Base-by-base conservation (phyloP, 2,113 vertebrate species). In the Osmerus mordax region DNA sequence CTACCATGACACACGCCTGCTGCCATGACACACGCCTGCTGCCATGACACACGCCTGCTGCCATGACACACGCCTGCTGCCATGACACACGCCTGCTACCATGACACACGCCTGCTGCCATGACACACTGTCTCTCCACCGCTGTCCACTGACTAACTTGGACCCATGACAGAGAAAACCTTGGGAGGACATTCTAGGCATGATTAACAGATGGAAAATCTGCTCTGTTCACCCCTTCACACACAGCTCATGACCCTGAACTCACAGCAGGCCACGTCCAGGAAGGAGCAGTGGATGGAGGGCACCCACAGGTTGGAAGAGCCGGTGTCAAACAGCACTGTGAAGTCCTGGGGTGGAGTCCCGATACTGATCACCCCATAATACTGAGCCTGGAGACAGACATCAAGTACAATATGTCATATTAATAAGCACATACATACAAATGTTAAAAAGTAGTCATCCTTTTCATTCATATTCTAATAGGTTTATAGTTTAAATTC, bases 231-330 rank as follows among this genome's bases (percentile, higher is more conserved):
- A 1, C 18, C 16, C 18, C 8, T 19, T 2, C 25, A 28, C 32
- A 36, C 32, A 60, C 19, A 60, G 21, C 8, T 59, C 19, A 53
- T 21, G 36, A 0, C 9, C 21, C 21, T 15, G 16, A 15, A 65
- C 95, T 94, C 84, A 97, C 95, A 96, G 90, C 95, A 96, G 51
- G 95, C 94, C 6, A 94, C 0, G 16, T 95, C 91, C 0, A 92
- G 54, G 82, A 93, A 89, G 72, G 78, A 87, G 78, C 95, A 96
- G 78, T 87, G 88, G 12, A 82, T 79, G n/a, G 95, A 96, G 0
- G 95, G 95, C 7, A 97, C 93, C 94, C 95, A 97, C 63, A 96
- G 88, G 74, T 95, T 95, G 74, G 95, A 95, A 21, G 94, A 96
- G 47, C 95, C 94, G 0, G 95, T 96, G 87, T 97, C 95, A 36